Evolutionary conservation across 2,888 invertebrate genomes (phyloP), one percentile per base, ranked within the genome.

Genomic region (Brachylomia viminalis): DNA sequence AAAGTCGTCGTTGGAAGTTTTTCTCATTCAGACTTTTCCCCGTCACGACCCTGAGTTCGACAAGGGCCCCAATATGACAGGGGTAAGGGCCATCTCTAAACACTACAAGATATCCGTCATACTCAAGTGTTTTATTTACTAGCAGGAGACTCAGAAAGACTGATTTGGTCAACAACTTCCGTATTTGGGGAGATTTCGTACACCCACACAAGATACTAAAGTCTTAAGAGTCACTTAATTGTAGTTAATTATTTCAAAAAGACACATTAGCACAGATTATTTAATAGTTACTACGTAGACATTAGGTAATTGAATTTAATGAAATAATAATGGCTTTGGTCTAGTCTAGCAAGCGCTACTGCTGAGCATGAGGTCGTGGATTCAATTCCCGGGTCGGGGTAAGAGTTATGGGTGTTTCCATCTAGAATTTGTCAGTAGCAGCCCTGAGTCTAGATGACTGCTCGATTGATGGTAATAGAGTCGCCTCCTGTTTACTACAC

Each of bases 121-220:
- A 33, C 17, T 64, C 64, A 58, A 69, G 49, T 27, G 10, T n/a
- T 49, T 61, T 77, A 68, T 68, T 49, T 76, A 68, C 30, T 56
- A 58, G 42, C 23, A 52, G 30, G 10, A 13, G 58, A 23, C n/a
- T n/a, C n/a, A 38, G 38, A 6, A 38, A 3, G 7, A 8, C 7
- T 38, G 49, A 75, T 75, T 65, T 65, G 17, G 65, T 75, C 64
- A 65, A 76, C 30, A 65, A 75, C 49, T 52, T 75, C 58, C 64
- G 47, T 13, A 65, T 42, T 70, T 58, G 6, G 72, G 23, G 47
- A 27, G 5, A 45, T 8, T 15, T 30, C n/a, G 10, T 11, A 17
- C 10, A 11, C 61, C 1, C 47, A 27, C 7, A 47, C 8, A 30
- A 47, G 13, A 65, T 30, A 23, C 15, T 15, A 4, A 10, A 49